These are phyloP conservation scores for Ptyas mucosa DNA, from an alignment of 2,113 vertebrate genomes.

Conservation along the genomic window DNA sequence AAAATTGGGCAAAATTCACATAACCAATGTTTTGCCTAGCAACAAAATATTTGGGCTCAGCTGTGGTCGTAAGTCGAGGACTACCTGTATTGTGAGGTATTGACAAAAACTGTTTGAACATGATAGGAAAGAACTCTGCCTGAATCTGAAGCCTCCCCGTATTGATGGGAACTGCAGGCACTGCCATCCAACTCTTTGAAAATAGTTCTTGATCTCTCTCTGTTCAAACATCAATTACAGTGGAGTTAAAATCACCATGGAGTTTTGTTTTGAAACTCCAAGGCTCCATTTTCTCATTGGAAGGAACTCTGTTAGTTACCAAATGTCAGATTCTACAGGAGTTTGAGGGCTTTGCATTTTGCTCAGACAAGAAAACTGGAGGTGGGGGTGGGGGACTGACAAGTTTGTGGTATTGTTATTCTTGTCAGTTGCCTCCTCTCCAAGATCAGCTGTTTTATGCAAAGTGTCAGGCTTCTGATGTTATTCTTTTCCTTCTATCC, in stretches of 20 bases:
- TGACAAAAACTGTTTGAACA: neutral
- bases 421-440: neutral
- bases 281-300: neutral
- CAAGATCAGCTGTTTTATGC: neutral
- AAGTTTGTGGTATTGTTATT: neutral
- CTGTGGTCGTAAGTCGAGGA: neutral
- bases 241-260: neutral
- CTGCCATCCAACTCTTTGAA: neutral
- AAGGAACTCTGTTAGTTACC: neutral
- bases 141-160: neutral
- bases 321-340: neutral
- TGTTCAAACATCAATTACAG: neutral
- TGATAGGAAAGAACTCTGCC: neutral
- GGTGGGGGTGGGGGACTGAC: neutral
- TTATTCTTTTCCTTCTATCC: neutral
- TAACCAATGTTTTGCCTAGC: neutral
- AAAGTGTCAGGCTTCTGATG: neutral
- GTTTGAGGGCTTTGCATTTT: neutral
- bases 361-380: neutral
- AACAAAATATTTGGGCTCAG: neutral
- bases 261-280: neutral
- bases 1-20: neutral
- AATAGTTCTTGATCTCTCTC: neutral
- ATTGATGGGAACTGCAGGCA: neutral
- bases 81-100: neutral